These are phyloP conservation scores for Phocides pigmalion DNA, from an alignment of 1,140 invertebrate species.

Conservation along the genomic window DNA sequence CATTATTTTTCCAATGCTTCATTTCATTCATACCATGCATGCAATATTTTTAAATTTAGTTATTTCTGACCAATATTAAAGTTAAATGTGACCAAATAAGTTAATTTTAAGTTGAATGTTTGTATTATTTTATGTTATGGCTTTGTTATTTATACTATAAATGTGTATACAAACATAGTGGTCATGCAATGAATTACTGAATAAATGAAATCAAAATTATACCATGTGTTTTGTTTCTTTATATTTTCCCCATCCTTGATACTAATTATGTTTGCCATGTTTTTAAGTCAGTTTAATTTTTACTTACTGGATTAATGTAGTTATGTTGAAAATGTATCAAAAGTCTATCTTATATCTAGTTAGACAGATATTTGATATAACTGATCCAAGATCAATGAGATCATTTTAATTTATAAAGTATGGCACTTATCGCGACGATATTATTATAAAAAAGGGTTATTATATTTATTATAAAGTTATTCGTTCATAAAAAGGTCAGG, in stretches of 20 bases:
- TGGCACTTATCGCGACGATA: too few relatives aligned
- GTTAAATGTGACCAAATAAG: constrained; percentile 15
- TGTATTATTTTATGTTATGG: constrained; percentile 4
- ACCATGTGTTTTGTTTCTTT: neutral
- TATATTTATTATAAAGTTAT: too few relatives aligned
- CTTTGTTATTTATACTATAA: constrained; percentile 5
- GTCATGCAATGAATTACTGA: constrained; percentile 2
- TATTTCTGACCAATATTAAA: constrained; percentile 5
- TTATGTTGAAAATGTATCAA: too few relatives aligned
- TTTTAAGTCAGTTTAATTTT: too few relatives aligned
- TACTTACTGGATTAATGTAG: too few relatives aligned
- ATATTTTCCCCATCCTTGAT: neutral
- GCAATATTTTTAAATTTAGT: constrained; percentile 19
- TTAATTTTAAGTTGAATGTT: constrained; percentile 13
- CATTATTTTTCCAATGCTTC: constrained; percentile 4
- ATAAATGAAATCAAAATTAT: constrained; percentile 10
- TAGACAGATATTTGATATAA: too few relatives aligned
- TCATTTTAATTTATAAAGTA: too few relatives aligned
- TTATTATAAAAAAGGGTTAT: too few relatives aligned
- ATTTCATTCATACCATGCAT: constrained; percentile 21
- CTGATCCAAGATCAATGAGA: too few relatives aligned
- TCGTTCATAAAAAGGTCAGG: too few relatives aligned
- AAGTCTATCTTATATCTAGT: too few relatives aligned
- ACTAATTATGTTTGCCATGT: too few relatives aligned
- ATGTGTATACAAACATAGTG: constrained; percentile 1